Percentiles rank a stretch among this genome's conserved stretches.
Evolutionary conservation across 2,113 vertebrate genomes (phyloP).

Genomic region (Ascaphus truei): DNA sequence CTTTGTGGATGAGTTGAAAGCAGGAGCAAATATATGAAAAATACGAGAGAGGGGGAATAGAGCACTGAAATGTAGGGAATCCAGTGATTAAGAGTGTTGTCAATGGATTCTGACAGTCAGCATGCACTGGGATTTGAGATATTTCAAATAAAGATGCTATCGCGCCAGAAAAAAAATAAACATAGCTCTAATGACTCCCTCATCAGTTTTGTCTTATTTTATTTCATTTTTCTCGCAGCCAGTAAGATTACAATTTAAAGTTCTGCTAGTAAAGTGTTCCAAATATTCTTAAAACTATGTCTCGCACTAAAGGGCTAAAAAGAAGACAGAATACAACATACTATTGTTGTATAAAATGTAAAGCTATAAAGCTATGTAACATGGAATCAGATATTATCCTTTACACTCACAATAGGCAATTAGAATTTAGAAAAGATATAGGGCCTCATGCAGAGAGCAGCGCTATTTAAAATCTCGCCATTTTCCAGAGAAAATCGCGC

Average conservation of each 20-base stretch:
- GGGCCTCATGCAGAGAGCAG: too few relatives aligned
- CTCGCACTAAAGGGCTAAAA: too few relatives aligned
- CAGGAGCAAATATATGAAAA: slow-evolving; percentile 51
- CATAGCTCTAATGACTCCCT: slow-evolving; percentile 40
- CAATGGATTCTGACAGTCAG: slow-evolving; percentile 58
- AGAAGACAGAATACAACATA: too few relatives aligned
- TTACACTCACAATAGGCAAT: too few relatives aligned
- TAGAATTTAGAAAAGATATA: too few relatives aligned
- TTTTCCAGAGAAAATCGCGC: too few relatives aligned
- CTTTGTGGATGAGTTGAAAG: slow-evolving; percentile 51
- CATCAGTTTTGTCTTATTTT: slow-evolving; percentile 53
- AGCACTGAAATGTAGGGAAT: slow-evolving; percentile 43
- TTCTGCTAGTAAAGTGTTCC: neutral
- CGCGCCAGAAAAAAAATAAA: slow-evolving; percentile 49
- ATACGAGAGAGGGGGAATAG: slow-evolving; percentile 38
- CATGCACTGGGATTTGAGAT: slow-evolving; percentile 45
- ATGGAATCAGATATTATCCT: too few relatives aligned
- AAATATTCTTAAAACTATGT: too few relatives aligned
- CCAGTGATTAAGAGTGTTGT: slow-evolving; percentile 58
- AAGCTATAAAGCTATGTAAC: too few relatives aligned
- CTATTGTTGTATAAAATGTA: too few relatives aligned
- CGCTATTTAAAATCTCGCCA: too few relatives aligned
- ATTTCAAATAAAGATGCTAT: slow-evolving; percentile 48
- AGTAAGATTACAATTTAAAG: slow-evolving; percentile 25
- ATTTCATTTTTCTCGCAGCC: slow-evolving; percentile 13